phyloP scores from a whole-genome alignment of 64 coral and sea anemone genomes.

The Astreopora myriophthalma region DNA sequence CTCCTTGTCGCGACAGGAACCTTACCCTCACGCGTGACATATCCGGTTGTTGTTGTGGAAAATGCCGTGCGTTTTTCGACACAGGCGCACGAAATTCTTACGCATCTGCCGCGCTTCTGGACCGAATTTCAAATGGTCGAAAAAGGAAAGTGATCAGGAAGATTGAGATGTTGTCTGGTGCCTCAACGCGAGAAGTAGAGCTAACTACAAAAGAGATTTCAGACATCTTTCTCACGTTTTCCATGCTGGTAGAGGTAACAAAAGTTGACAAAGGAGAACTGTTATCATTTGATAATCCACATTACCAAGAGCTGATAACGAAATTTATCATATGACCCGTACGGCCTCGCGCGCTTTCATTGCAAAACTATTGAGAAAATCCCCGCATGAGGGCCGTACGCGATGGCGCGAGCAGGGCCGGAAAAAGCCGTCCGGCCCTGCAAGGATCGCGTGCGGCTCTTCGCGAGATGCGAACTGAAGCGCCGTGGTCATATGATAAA shows the following conservation, averaged over 20 bases:
- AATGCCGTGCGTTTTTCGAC: slow-evolving; percentile 3
- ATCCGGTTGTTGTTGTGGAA: slow-evolving; percentile 5
- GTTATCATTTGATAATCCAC: not conserved
- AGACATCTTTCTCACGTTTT: not conserved
- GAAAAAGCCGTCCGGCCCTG: too few relatives aligned
- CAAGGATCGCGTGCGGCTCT: too few relatives aligned
- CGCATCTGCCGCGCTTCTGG: not conserved
- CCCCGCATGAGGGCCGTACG: too few relatives aligned
- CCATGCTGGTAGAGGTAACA: not conserved
- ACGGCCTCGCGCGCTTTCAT: too few relatives aligned
- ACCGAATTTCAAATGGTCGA: not conserved
- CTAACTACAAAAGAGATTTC: not conserved
- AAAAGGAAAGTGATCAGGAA: not conserved
- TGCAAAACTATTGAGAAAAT: too few relatives aligned
- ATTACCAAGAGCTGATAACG: not conserved
- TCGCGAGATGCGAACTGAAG: too few relatives aligned
- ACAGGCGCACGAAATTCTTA: not conserved
- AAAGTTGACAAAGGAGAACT: slow-evolving; percentile 3
- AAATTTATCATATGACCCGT: too few relatives aligned
- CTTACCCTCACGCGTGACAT: not conserved
- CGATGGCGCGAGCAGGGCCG: too few relatives aligned
- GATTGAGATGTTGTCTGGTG: not conserved
- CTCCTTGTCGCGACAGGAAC: slow-evolving; percentile 13
- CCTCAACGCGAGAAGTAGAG: not conserved
- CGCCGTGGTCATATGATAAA: too few relatives aligned